Percentiles rank a stretch among this genome's conserved stretches.
Evolutionary conservation across 2,797 vertebrate species (phyloP).

Genomic region (Oceanodroma leucorhoa): DNA sequence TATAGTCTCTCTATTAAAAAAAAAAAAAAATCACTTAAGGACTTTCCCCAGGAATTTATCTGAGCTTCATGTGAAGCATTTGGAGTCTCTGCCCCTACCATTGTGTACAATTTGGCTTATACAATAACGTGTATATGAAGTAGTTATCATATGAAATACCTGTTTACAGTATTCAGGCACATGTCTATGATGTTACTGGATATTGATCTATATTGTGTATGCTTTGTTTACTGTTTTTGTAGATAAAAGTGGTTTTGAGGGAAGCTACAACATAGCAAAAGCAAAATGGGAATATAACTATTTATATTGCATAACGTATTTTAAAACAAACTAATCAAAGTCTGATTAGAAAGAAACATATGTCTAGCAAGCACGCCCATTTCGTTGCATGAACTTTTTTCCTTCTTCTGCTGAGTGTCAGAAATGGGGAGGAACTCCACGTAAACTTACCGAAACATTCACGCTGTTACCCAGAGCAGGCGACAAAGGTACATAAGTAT

Average conservation of each 20-base stretch:
- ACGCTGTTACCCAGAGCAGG: not conserved
- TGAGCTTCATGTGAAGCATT: not conserved
- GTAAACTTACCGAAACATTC: not conserved
- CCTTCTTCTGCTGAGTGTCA: not conserved
- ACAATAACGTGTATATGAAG: not conserved
- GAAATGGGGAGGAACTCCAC: not conserved
- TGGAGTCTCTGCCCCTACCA: not conserved
- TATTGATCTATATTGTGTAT: not conserved
- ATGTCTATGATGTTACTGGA: rapidly evolving
- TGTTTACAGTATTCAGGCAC: not conserved
- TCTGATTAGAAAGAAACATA: not conserved
- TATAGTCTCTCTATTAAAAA: not conserved
- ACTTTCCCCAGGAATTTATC: not conserved
- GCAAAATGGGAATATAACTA: not conserved
- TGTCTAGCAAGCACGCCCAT: rapidly evolving
- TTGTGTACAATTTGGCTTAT: not conserved
- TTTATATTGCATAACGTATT: not conserved
- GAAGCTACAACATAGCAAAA: not conserved
- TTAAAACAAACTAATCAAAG: not conserved
- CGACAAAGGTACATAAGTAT: not conserved
- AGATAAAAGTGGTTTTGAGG: not conserved
- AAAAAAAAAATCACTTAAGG: not conserved
- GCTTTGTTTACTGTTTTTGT: not conserved
- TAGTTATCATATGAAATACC: not conserved
- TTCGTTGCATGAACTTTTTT: not conserved